Base-by-base conservation (phyloP, 1,140 invertebrate species). In the Diachasmimorpha longicaudata region DNA sequence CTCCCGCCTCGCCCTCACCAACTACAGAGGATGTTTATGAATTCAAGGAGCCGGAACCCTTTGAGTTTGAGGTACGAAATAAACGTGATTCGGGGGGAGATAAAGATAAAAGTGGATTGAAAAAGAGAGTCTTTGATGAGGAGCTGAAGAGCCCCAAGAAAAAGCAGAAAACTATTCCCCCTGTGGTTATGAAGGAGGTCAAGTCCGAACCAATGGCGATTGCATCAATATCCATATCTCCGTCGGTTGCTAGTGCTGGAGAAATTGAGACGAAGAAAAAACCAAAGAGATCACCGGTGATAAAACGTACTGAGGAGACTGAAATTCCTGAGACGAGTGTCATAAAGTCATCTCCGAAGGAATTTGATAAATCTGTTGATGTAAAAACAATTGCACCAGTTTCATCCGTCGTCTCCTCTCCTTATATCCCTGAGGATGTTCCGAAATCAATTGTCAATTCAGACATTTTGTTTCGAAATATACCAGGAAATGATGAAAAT, bases 31-130 rank as follows among this genome's bases (percentile, higher is more conserved):
- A 96, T 85, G 92, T 96, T 82, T 96, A 96, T 80, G 95, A 96
- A 85, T 96, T 96, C 81, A 96, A 96, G 86, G 95, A 96, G 88
- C 94, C 94, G 0, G 95, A 96, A 86, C 94, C 95, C 0, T 96
- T 96, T 81, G 94, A 96, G 85, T 93, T 95, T 79, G 94, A 95
- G 85, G 91, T 93, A 10, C 90, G 93, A 48, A 89, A 90, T 44
- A 89, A 89, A 70, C 81, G 87, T 0, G 88, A 89, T 42, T 85
- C 85, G 0, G 82, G 78, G 3, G 82, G 81, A 1, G 86, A 88
- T 0, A 88, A 88, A 36, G 87, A 88, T 0, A 88, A 89, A 72
- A 3, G 82, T 9, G 14, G 4, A 6, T 14, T 68, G 21, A 90
- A 87, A 71, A 90, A 88, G 70, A 81, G 87, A 2, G 72, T 85